These are phyloP conservation scores for Scaptomyza flava DNA, from an alignment of 2,888 invertebrate genomes.

Conservation along the genomic window DNA sequence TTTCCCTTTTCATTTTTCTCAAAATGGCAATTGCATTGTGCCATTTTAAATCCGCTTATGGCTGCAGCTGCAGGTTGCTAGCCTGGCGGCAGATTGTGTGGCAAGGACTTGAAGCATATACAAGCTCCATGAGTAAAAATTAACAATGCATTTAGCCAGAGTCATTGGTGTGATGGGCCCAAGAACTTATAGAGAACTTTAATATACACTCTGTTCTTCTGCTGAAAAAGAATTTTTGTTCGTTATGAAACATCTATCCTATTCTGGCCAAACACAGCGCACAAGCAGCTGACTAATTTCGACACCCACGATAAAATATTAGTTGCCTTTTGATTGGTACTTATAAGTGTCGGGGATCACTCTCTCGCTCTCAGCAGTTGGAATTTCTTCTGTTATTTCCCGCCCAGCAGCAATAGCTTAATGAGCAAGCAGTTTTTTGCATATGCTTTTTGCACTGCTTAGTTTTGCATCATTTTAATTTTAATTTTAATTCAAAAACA, in stretches of 20 bases:
- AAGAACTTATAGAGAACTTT: too few relatives aligned
- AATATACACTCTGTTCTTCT: too few relatives aligned
- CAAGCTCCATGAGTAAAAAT: constrained; percentile 19
- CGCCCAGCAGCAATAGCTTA: too few relatives aligned
- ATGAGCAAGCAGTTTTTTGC: too few relatives aligned
- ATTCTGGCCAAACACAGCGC: too few relatives aligned
- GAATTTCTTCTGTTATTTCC: neutral
- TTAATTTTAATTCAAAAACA: too few relatives aligned
- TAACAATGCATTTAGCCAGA: constrained; percentile 65
- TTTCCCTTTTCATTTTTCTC: constrained; percentile 38
- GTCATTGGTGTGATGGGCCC: neutral
- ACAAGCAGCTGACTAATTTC: too few relatives aligned
- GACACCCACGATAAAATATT: neutral
- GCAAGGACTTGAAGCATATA: constrained; percentile 11
- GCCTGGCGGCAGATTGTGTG: constrained; percentile 13
- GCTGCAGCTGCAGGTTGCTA: constrained; percentile 19
- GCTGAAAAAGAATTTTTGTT: too few relatives aligned
- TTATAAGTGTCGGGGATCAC: neutral
- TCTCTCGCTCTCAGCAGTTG: neutral
- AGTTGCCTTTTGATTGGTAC: neutral
- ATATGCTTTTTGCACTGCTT: too few relatives aligned
- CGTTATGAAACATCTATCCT: too few relatives aligned
- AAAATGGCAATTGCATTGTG: constrained; percentile 71
- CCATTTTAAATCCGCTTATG: constrained; percentile 73
- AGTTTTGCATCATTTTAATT: too few relatives aligned